Evolutionary conservation across 1,140 invertebrate species (phyloP), one percentile per base, ranked within the genome.

Genomic region (Phymorhynchus buccinoides): DNA sequence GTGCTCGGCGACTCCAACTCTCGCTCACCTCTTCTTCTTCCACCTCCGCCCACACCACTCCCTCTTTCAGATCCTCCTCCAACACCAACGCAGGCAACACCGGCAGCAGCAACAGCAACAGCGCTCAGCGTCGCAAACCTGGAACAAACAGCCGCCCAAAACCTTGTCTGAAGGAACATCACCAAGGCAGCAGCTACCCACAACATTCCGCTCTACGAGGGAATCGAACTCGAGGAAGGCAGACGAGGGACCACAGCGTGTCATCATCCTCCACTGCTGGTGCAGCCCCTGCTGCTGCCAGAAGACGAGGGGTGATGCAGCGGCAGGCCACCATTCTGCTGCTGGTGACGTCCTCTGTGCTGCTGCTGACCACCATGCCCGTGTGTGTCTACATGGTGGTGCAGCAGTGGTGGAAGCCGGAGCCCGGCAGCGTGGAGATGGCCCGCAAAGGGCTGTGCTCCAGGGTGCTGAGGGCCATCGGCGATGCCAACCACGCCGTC

Each of bases 401-500:
- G 16, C 48, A 44, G 71, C 73, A 78, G 56, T 48, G 32, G 56
- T 79, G 62, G 75, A 30, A 35, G 6, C 80, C 82, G 1, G 66
- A 18, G 3, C 14, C 41, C 0, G 83, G 37, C 37, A 79, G 27
- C 7, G 27, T 42, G 39, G 85, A 83, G 32, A 27, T 22, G 7
- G 68, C 37, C 2, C 75, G 42, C 12, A 83, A 80, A 27, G 3
- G 37, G 14, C 48, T 83, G 30, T 35, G 48, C 32, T 16, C n/a
- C 14, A 62, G n/a, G 22, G 48, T 84, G 3, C 41, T 78, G n/a
- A 7, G 75, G 35, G 56, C 89, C 1, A 79, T 90, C 7, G 89
- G 88, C 14, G 90, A 91, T 79, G 75, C 88, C n/a, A 90, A 89
- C 48, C 90, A 91, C 75, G 88, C 90, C 0, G 75, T 91, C n/a